These are phyloP conservation scores for Hypotaenidia philippensis DNA, from an alignment of 2,797 vertebrate genomes.

Conservation along the genomic window DNA sequence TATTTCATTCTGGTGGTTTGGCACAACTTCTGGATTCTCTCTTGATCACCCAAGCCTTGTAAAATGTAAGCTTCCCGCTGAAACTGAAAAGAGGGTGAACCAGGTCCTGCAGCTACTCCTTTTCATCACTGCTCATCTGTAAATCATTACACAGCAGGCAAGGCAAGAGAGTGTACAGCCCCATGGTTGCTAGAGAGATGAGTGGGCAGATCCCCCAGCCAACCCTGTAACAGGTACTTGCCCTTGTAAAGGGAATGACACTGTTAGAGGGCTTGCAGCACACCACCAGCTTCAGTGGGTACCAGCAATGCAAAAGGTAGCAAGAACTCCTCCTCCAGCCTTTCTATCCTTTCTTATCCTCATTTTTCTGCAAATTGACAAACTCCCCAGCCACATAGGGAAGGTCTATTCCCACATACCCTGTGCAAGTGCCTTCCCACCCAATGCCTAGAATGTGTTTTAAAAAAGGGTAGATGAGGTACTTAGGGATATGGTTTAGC, in stretches of 20 bases:
- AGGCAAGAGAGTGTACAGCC: background rate
- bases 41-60: background rate
- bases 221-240: background rate
- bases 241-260: accelerated
- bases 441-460: background rate
- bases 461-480: no score
- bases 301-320: background rate
- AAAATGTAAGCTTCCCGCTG: background rate
- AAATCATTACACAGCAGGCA: background rate
- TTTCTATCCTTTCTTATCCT: background rate
- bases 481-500: no score
- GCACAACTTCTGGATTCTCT: background rate
- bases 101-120: background rate
- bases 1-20: constrained; percentile 7
- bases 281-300: background rate
- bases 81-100: background rate
- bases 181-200: background rate
- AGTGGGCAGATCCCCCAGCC: background rate
- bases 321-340: background rate
- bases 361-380: background rate
- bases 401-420: background rate
- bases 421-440: background rate
- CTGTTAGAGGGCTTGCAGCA: background rate
- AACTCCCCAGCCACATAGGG: background rate
- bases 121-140: background rate